Conservation (phyloP, 1,140 invertebrate genomes). For the Penaeus vannamei region DNA sequence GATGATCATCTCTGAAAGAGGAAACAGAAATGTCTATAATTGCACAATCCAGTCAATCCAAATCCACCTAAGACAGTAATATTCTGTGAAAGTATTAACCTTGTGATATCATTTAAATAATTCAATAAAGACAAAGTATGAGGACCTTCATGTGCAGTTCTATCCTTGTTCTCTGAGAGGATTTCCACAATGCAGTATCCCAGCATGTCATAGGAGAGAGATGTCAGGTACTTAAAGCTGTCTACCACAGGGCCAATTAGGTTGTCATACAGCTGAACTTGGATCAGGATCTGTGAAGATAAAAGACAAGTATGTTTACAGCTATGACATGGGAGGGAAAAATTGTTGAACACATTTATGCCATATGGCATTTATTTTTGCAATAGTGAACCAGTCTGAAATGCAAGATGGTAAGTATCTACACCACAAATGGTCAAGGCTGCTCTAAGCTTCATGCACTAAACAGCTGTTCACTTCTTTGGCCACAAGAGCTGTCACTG, state of each 20-base stretch:
- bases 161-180: conserved; percentile 79
- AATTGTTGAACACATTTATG: too few species aligned
- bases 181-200: conserved; percentile 96
- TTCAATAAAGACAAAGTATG: neutral
- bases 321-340: neutral
- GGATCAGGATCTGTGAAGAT: conserved; percentile 79
- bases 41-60: too few species aligned
- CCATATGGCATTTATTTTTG: too few species aligned
- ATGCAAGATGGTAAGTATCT: too few species aligned
- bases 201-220: conserved; percentile 95
- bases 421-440: too few species aligned
- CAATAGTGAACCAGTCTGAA: too few species aligned
- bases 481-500: too few species aligned
- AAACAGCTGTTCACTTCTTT: too few species aligned
- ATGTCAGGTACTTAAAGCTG: conserved; percentile 96
- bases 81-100: too few species aligned
- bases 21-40: neutral
- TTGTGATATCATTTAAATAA: neutral
- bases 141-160: conserved; percentile 74
- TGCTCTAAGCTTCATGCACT: too few species aligned
- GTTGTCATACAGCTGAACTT: conserved; percentile 99
- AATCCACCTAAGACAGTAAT: too few species aligned
- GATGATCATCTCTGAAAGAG: conserved; percentile 84
- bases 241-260: conserved; percentile 96
- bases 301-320: neutral